Evolutionary conservation across 2,888 invertebrate genomes (phyloP).

Genomic region (Lepidocyrtoides sp.): DNA sequence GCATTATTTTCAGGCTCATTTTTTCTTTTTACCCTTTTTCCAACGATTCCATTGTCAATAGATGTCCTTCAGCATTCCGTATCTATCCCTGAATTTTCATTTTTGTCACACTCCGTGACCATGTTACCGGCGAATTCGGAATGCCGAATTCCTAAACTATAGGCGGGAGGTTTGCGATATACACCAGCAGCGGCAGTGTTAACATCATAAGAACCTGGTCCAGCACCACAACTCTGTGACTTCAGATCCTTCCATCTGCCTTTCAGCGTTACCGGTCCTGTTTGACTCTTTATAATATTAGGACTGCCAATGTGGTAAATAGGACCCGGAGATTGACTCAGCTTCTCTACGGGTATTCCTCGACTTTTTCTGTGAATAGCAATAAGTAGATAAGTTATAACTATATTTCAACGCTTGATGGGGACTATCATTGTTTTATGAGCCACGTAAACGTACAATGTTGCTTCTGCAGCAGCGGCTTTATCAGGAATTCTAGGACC

Average conservation of each 20-base stretch:
- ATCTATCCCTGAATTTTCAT: slow-evolving; percentile 62
- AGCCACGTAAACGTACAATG: slow-evolving; percentile 87
- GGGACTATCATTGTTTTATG: slow-evolving; percentile 23
- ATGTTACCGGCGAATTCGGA: slow-evolving; percentile 81
- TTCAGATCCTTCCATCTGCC: slow-evolving; percentile 80
- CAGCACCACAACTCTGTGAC: slow-evolving; percentile 76
- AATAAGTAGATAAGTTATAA: too few species aligned
- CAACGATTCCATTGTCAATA: background rate
- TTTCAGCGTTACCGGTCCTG: slow-evolving; percentile 81
- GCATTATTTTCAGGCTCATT: too few species aligned
- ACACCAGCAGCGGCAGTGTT: slow-evolving; percentile 40
- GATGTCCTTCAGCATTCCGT: slow-evolving; percentile 29
- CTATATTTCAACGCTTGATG: too few species aligned
- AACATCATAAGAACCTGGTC: slow-evolving; percentile 82
- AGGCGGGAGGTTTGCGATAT: slow-evolving; percentile 88
- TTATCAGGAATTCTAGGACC: slow-evolving; percentile 88
- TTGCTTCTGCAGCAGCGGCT: slow-evolving; percentile 87
- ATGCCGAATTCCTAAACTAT: slow-evolving; percentile 88
- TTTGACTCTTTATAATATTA: slow-evolving; percentile 77
- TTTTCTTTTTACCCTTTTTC: too few species aligned
- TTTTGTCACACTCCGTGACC: slow-evolving; percentile 82
- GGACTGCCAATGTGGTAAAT: slow-evolving; percentile 83
- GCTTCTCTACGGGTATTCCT: slow-evolving; percentile 65
- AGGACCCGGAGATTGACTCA: slow-evolving; percentile 80
- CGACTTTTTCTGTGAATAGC: slow-evolving; percentile 82